These are phyloP conservation scores for Cinara cedri DNA, from an alignment of 2,888 invertebrate genomes.

Conservation along the genomic window DNA sequence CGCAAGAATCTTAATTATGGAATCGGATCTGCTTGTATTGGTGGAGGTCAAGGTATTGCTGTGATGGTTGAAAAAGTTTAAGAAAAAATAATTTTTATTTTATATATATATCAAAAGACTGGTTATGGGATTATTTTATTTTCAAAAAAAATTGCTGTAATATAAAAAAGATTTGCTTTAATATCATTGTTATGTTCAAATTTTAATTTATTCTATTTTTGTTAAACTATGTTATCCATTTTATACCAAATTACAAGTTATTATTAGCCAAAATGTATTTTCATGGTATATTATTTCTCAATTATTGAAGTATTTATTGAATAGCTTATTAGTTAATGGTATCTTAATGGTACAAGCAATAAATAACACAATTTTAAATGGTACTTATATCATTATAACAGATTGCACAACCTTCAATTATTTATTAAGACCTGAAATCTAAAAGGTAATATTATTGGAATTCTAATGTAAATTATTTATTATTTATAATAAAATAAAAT, in stretches of 20 bases:
- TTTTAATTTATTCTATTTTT: too few species aligned
- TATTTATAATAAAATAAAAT: neutral
- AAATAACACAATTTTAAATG: too few species aligned
- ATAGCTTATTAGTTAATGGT: too few species aligned
- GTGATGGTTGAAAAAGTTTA: slow-evolving; percentile 75
- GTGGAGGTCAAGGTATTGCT: slow-evolving; percentile 98
- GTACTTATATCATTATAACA: too few species aligned
- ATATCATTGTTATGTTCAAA: neutral
- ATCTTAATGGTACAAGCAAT: too few species aligned
- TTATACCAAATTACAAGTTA: slow-evolving; percentile 22
- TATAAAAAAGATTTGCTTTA: neutral
- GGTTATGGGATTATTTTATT: slow-evolving; percentile 34
- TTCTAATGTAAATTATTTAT: neutral
- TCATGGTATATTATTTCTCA: too few species aligned
- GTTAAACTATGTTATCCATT: neutral
- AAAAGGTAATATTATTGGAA: neutral
- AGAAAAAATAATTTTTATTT: neutral
- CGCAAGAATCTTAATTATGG: slow-evolving; percentile 83
- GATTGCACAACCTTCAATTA: too few species aligned
- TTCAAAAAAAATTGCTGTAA: neutral
- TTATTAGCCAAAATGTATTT: too few species aligned
- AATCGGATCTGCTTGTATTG: slow-evolving; percentile 96
- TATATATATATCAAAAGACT: slow-evolving; percentile 19
- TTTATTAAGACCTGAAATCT: too few species aligned
- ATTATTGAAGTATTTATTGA: too few species aligned